These are phyloP conservation scores for Eleutherodactylus coqui DNA, from an alignment of 2,797 vertebrate species.

Conservation along the genomic window DNA sequence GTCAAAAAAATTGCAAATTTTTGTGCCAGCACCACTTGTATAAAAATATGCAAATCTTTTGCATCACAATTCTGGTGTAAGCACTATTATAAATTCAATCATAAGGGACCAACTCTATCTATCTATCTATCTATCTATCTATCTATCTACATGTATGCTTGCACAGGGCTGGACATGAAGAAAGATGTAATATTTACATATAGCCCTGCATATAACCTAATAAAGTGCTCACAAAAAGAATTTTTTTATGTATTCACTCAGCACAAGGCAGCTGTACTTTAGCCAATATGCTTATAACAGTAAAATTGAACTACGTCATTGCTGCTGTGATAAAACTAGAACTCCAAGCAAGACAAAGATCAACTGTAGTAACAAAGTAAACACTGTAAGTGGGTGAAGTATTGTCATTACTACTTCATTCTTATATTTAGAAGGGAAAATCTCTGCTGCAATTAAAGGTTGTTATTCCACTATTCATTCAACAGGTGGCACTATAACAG, in stretches of 20 bases:
- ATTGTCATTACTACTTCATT: not conserved
- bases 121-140: no score
- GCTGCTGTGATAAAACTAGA: not conserved
- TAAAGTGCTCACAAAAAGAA: not conserved
- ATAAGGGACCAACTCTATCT: no score
- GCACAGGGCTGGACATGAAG: no score
- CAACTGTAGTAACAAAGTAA: not conserved
- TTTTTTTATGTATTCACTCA: not conserved
- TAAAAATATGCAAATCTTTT: no score
- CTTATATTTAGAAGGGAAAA: not conserved
- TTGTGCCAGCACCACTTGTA: no score
- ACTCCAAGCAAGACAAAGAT: not conserved
- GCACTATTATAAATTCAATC: no score
- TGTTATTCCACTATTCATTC: slow-evolving; percentile 67
- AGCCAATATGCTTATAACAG: not conserved
- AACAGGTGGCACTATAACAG: slow-evolving; percentile 80
- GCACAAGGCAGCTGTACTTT: not conserved
- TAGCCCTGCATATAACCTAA: not conserved
- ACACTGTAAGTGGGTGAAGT: not conserved
- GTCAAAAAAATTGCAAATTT: no score
- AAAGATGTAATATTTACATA: not conserved
- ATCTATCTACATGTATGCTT: no score
- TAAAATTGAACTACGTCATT: not conserved
- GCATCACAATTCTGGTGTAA: no score
- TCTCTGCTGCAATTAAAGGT: not conserved